These are phyloP conservation scores for Scolopax mira DNA, from an alignment of 2,113 vertebrate genomes.

Conservation along the genomic window DNA sequence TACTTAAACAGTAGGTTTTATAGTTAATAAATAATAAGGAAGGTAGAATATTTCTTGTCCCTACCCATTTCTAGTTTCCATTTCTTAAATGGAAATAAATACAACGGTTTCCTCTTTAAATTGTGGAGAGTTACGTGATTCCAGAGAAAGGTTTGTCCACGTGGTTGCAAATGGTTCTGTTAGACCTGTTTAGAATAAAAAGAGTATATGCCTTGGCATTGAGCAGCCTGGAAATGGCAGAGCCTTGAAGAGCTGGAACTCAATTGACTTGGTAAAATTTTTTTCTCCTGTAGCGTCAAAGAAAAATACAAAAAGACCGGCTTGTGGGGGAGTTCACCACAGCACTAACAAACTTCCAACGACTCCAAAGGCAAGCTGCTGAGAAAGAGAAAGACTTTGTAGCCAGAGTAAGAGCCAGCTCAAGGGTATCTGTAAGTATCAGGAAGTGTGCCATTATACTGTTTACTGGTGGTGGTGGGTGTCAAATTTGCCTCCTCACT, in stretches of 20 bases:
- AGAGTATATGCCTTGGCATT: not conserved
- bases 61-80: not conserved
- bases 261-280: not conserved
- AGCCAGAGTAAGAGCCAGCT: conserved; percentile 92
- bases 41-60: not conserved
- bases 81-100: not conserved
- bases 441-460: not conserved
- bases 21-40: not conserved
- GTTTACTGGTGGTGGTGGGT: not conserved
- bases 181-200: not conserved
- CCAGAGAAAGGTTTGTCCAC: not conserved
- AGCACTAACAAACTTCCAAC: conserved; percentile 88
- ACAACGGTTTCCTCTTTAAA: not conserved
- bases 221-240: not conserved
- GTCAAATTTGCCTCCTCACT: not conserved
- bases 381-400: conserved; percentile 94
- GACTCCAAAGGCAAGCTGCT: conserved; percentile 88
- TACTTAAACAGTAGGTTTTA: not conserved
- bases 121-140: not conserved
- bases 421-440: conserved; percentile 89
- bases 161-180: not conserved
- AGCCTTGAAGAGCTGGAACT: not conserved
- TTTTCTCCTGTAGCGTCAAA: conserved; percentile 82
- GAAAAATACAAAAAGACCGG: conserved; percentile 93
- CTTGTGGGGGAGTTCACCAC: conserved; percentile 91